Evolutionary conservation across 2,797 vertebrate species (phyloP).

Genomic region (Eulemur mongoz): DNA sequence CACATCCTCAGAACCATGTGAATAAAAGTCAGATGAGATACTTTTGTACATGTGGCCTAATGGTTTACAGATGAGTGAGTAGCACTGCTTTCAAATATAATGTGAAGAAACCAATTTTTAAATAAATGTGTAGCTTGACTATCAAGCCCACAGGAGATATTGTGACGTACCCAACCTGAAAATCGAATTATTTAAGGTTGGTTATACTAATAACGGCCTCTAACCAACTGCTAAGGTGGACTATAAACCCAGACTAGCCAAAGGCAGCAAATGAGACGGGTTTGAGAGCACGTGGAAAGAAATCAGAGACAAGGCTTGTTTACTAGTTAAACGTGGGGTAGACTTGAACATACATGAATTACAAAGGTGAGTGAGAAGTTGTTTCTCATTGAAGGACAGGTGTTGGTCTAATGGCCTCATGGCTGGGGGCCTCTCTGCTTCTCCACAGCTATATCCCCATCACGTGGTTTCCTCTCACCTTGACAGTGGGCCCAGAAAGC

Average conservation of each 20-base stretch:
- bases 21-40: constrained; percentile 20
- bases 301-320: background rate
- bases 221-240: constrained; percentile 10
- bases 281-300: background rate
- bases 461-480: fast-evolving
- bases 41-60: background rate
- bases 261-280: background rate
- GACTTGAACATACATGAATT: fast-evolving
- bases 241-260: background rate
- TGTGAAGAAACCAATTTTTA: constrained; percentile 44
- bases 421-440: fast-evolving
- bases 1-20: background rate
- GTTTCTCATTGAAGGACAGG: background rate
- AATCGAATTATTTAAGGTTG: constrained; percentile 73
- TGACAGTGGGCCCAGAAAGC: background rate
- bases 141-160: constrained; percentile 12
- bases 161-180: constrained; percentile 60
- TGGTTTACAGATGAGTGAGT: constrained; percentile 40
- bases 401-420: fast-evolving
- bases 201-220: constrained; percentile 59
- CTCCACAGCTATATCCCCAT: fast-evolving
- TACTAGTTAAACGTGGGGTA: background rate
- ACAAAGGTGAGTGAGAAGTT: fast-evolving
- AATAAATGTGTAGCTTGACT: constrained; percentile 50
- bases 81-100: background rate